Percentiles rank a stretch among this genome's conserved stretches.
Evolutionary conservation across 1,140 invertebrate species (phyloP).

Genomic region (Fopius arisanus): DNA sequence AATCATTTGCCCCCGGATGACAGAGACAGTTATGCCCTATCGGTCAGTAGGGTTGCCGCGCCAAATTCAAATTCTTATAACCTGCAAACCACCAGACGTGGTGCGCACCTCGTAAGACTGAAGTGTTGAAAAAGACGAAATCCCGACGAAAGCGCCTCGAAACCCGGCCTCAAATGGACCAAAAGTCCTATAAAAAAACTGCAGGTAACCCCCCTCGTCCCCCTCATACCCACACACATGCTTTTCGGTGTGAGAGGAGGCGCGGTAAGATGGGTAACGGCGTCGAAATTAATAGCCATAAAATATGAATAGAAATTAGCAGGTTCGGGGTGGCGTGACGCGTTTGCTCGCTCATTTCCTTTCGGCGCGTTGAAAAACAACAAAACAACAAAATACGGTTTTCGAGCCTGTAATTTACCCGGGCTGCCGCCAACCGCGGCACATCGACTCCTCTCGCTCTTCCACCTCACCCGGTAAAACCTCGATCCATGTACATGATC

Average conservation of each 20-base stretch:
- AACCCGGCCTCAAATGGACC: too few species aligned
- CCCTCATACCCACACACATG: neutral
- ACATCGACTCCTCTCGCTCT: slow-evolving; percentile 28
- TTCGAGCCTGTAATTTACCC: slow-evolving; percentile 64
- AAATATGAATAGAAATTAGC: slow-evolving; percentile 68
- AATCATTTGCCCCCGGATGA: too few species aligned
- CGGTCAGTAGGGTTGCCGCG: too few species aligned
- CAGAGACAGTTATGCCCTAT: too few species aligned
- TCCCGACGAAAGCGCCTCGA: slow-evolving; percentile 8
- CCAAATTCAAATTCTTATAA: too few species aligned
- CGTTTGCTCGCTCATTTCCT: slow-evolving; percentile 67
- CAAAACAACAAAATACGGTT: slow-evolving; percentile 64
- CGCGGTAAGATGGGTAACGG: slow-evolving; percentile 53
- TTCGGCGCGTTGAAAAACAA: slow-evolving; percentile 67
- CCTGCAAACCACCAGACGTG: too few species aligned
- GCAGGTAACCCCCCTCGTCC: too few species aligned
- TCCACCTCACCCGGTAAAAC: neutral
- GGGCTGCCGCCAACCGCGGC: slow-evolving; percentile 59
- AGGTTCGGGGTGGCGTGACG: slow-evolving; percentile 66
- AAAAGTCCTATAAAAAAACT: too few species aligned
- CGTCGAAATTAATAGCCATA: slow-evolving; percentile 68
- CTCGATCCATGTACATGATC: slow-evolving; percentile 3
- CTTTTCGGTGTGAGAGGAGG: neutral
- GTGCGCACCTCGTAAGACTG: neutral
- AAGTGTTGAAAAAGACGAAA: slow-evolving; percentile 8